Evolutionary conservation across 2,113 vertebrate species (phyloP).

Genomic region (Cnemophilus loriae): DNA sequence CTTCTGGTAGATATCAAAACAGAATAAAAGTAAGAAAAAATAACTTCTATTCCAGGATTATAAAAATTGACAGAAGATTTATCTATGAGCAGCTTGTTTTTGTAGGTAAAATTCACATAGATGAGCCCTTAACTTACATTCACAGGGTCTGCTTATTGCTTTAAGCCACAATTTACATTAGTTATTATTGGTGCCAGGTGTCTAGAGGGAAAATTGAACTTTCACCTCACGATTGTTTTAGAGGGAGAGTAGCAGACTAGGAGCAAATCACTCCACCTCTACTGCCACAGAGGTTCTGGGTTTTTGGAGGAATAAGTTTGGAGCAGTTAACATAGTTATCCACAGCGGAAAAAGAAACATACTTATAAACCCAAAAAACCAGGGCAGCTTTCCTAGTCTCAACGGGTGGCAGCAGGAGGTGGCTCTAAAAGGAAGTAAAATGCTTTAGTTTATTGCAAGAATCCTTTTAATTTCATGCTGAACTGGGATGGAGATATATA

Average conservation of each 20-base stretch:
- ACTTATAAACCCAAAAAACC: not conserved
- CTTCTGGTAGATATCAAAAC: not conserved
- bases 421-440: conserved; percentile 16
- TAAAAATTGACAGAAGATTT: not conserved
- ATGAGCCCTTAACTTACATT: not conserved
- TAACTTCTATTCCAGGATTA: not conserved
- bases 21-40: not conserved
- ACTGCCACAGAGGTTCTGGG: not conserved
- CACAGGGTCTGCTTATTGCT: not conserved
- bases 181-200: not conserved
- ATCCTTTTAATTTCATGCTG: not conserved
- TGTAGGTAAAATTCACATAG: not conserved
- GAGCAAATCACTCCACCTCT: not conserved
- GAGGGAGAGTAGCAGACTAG: not conserved
- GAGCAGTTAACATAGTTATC: not conserved
- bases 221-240: not conserved
- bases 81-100: not conserved
- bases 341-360: conserved; percentile 44
- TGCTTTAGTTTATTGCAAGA: conserved; percentile 3
- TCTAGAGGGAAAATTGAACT: not conserved
- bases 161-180: not conserved
- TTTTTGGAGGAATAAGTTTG: not conserved
- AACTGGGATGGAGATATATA: not conserved
- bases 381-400: conserved; percentile 4
- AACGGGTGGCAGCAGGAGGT: not conserved